phyloP scores from a whole-genome alignment of 2,113 vertebrate species.

The Panthera leo region DNA sequence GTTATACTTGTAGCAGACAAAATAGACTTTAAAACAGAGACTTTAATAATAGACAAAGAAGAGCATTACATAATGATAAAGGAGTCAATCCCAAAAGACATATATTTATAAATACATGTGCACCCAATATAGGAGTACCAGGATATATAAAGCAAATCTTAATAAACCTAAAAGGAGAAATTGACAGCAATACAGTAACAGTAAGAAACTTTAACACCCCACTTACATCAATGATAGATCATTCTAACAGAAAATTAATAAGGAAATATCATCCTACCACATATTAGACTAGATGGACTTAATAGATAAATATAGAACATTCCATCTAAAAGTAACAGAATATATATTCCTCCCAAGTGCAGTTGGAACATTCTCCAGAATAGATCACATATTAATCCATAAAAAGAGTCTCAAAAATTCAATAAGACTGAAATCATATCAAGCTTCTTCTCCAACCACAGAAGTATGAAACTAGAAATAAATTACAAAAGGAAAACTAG shows the following conservation, averaged over 20 bases:
- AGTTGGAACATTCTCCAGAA: not conserved
- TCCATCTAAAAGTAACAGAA: not conserved
- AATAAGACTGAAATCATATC: not conserved
- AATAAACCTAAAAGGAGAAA: not conserved
- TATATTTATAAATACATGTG: not conserved
- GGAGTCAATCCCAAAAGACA: not conserved
- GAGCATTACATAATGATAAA: not conserved
- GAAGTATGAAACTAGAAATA: not conserved
- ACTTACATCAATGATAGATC: not conserved
- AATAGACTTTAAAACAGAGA: not conserved
- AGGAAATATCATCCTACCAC: not conserved
- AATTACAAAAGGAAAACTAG: not conserved
- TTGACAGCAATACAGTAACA: not conserved
- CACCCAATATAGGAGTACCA: not conserved
- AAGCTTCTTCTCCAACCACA: not conserved
- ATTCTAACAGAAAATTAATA: not conserved
- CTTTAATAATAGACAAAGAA: not conserved
- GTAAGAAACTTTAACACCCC: not conserved
- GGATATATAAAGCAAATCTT: not conserved
- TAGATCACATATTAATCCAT: not conserved
- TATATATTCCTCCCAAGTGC: not conserved
- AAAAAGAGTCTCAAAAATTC: not conserved
- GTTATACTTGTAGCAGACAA: not conserved
- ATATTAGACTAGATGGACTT: not conserved
- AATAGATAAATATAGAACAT: not conserved